These are phyloP conservation scores for Hesperia comma DNA, from an alignment of 2,888 invertebrate genomes.

Conservation along the genomic window DNA sequence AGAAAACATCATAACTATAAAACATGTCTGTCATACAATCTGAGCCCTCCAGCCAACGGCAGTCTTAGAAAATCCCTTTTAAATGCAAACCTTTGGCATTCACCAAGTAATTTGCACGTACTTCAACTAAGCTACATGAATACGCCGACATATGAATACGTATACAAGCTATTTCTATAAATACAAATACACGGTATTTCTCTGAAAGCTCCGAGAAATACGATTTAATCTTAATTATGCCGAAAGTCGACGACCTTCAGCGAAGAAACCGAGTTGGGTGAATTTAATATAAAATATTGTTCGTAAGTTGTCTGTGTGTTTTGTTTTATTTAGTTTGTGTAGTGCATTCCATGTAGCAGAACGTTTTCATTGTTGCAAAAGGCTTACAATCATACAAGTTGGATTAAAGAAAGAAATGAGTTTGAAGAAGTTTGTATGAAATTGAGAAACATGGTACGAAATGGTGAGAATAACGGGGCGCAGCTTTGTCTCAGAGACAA, in stretches of 20 bases:
- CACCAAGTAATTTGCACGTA: slow-evolving; percentile 12
- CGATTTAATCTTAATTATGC: slow-evolving; percentile 21
- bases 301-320: background rate
- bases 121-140: slow-evolving; percentile 11
- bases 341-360: background rate
- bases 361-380: background rate
- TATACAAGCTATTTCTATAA: slow-evolving; percentile 12
- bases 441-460: too few species aligned
- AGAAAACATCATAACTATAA: background rate
- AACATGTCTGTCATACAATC: background rate
- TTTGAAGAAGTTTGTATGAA: too few species aligned
- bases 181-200: slow-evolving; percentile 17
- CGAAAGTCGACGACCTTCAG: slow-evolving; percentile 8
- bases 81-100: slow-evolving; percentile 16
- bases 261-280: background rate
- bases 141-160: slow-evolving; percentile 15
- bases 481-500: too few species aligned
- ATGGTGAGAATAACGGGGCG: too few species aligned
- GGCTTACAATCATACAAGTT: too few species aligned
- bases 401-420: too few species aligned
- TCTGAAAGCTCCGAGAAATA: slow-evolving; percentile 14
- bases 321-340: background rate
- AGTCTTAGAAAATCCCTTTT: slow-evolving; percentile 10
- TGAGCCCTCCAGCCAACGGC: background rate
- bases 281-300: slow-evolving; percentile 7